phyloP scores from a whole-genome alignment of 2,113 vertebrate species.

The Ellobius talpinus region DNA sequence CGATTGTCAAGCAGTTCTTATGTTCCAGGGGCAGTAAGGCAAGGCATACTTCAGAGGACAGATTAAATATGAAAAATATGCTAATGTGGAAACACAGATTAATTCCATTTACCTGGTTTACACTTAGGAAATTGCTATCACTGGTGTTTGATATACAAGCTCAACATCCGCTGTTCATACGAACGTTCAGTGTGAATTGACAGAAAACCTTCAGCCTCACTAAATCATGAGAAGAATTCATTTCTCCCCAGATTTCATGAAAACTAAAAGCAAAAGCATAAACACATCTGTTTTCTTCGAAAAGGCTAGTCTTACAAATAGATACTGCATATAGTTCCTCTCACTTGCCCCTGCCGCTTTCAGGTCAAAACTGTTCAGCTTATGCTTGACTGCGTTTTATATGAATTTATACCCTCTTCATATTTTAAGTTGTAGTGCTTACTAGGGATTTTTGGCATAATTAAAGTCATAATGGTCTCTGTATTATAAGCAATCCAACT shows the following conservation, averaged over 20 bases:
- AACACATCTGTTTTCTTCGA: slow-evolving; percentile 79
- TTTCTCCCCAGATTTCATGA: slow-evolving; percentile 84
- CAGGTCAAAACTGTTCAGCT: slow-evolving; percentile 82
- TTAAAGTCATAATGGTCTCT: slow-evolving; percentile 86
- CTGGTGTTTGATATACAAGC: slow-evolving; percentile 82
- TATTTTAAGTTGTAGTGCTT: slow-evolving; percentile 81
- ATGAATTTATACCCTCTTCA: slow-evolving; percentile 86
- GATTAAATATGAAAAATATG: slow-evolving; percentile 51
- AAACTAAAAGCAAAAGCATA: slow-evolving; percentile 85
- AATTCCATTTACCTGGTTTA: slow-evolving; percentile 76
- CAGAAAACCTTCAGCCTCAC: slow-evolving; percentile 87
- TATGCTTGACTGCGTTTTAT: slow-evolving; percentile 84
- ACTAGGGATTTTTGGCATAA: slow-evolving; percentile 83
- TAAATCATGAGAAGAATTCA: slow-evolving; percentile 85
- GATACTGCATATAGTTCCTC: slow-evolving; percentile 82
- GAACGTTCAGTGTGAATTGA: slow-evolving; percentile 84
- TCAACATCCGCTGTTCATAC: slow-evolving; percentile 78
- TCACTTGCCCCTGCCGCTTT: slow-evolving; percentile 38
- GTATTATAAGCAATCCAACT: slow-evolving; percentile 82
- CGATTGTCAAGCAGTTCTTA: slow-evolving; percentile 40
- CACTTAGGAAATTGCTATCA: slow-evolving; percentile 76
- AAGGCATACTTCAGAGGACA: background rate
- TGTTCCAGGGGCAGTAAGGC: background rate
- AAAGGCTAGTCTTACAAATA: slow-evolving; percentile 84
- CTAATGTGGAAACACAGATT: background rate